Evolutionary conservation across 2,797 vertebrate genomes (phyloP), one percentile per base, ranked within the genome.

Genomic region (Scleropages formosus): DNA sequence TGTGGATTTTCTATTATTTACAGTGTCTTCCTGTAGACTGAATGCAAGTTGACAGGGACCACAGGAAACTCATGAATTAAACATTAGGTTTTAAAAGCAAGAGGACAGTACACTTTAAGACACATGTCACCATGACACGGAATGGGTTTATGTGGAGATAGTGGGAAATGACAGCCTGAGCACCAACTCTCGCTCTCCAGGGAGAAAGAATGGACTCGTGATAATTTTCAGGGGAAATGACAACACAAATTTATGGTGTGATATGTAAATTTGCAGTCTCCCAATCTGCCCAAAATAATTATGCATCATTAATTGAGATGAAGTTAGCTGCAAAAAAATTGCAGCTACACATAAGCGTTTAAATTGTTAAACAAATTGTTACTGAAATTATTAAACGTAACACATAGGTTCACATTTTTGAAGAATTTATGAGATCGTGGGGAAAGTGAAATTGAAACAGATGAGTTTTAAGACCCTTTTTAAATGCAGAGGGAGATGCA

Each of bases 51-150:
- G 89, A 91, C 84, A 91, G 89, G 87, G 90, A 80, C 83, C 91
- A 91, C 87, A 90, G 86, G 87, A 89, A 93, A 88, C 80, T 88
- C 82, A 92, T 93, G 79, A 94, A 95, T 93, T 91, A 94, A 92
- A 90, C 79, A 93, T 80, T 80, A 77, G 77, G 81, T 75, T 85
- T 91, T 93, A 88, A 92, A 93, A 92, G 87, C 85, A 86, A 79
- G 82, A 81, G 80, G 76, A 86, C 77, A 24, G 73, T 46, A 75
- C 64, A 74, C 77, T 26, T 39, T 9, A 27, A 44, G 59, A 51
- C 11, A 74, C 11, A 72, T 73, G 78, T 82, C 69, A 76, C 66
- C 77, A 87, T 73, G 71, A 49, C 53, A 44, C 39, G 22, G 59
- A 83, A 67, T 49, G 83, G 84, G 83, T 79, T 78, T 2, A 39